Conservation (phyloP, 2,888 invertebrate species). For the Oegoconia quadripuncta region DNA sequence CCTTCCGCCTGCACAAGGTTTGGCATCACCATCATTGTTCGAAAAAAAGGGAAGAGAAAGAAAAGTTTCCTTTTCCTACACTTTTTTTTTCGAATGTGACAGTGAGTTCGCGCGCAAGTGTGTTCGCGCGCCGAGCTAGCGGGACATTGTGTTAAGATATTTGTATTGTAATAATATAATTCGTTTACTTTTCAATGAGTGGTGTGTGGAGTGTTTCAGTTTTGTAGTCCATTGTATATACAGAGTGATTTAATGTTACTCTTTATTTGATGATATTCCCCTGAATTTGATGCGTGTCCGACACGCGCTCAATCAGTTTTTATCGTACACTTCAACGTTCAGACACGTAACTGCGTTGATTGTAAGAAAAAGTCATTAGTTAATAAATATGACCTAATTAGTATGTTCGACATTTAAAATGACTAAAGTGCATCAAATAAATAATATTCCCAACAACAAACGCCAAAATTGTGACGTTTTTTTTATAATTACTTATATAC, state of each 20-base stretch:
- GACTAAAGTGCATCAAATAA: too few species aligned
- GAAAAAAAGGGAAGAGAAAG: constrained; percentile 4
- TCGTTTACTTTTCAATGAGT: constrained; percentile 1
- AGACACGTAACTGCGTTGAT: too few species aligned
- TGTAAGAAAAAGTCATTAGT: too few species aligned
- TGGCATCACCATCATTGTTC: constrained; percentile 1
- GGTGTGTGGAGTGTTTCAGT: neutral
- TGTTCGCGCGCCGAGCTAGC: constrained; percentile 28
- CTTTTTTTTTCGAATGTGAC: neutral
- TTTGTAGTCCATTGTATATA: neutral
- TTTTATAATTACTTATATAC: too few species aligned
- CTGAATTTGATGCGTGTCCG: too few species aligned
- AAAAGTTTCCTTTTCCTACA: neutral
- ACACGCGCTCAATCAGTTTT: too few species aligned
- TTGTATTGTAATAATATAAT: constrained; percentile 6
- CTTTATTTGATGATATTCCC: too few species aligned
- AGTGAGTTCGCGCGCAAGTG: constrained; percentile 18
- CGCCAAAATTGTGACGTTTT: too few species aligned
- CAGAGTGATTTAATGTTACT: neutral
- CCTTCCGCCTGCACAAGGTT: constrained; percentile 62
- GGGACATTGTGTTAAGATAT: constrained; percentile 4
- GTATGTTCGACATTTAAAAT: too few species aligned
- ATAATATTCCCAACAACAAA: too few species aligned
- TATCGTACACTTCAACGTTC: too few species aligned
- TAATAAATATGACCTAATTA: too few species aligned